Conservation (phyloP, 2,888 invertebrate species). For the Acheta domesticus region DNA sequence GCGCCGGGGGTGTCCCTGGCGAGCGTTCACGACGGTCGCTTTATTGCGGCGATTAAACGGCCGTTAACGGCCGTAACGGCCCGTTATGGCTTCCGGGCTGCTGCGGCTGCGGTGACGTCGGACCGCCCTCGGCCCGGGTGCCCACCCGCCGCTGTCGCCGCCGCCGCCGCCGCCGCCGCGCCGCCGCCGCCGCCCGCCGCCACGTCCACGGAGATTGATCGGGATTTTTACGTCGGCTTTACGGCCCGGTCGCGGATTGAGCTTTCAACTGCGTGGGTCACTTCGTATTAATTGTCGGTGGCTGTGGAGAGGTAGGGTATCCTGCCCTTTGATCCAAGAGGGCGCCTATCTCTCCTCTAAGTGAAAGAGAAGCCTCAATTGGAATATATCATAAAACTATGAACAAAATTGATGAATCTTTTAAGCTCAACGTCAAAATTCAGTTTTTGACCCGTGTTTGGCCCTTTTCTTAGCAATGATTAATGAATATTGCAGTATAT, state of each 20-base stretch:
- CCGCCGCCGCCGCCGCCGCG: background rate
- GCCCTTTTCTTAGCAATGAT: too few species aligned
- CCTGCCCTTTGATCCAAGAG: too few species aligned
- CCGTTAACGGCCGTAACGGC: slow-evolving; percentile 18
- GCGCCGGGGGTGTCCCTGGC: background rate
- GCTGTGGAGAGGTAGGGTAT: too few species aligned
- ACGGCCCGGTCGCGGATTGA: slow-evolving; percentile 18
- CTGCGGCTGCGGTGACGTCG: background rate
- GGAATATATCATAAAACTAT: too few species aligned
- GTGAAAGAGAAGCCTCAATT: too few species aligned
- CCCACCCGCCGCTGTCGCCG: background rate
- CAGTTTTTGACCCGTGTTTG: too few species aligned
- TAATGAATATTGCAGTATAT: too few species aligned
- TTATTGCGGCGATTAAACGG: slow-evolving; percentile 18
- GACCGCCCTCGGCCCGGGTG: background rate
- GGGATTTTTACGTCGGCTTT: background rate
- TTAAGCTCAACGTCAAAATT: too few species aligned
- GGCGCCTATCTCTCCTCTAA: too few species aligned
- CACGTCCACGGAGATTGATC: background rate
- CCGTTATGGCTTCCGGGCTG: slow-evolving; percentile 18
- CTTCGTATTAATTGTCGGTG: too few species aligned
- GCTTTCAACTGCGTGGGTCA: background rate
- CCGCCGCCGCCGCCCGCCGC: background rate
- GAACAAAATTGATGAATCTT: too few species aligned
- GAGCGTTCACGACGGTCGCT: background rate